Evolutionary conservation across 1,140 invertebrate genomes (phyloP).

Genomic region (Drosophila tsacasi): DNA sequence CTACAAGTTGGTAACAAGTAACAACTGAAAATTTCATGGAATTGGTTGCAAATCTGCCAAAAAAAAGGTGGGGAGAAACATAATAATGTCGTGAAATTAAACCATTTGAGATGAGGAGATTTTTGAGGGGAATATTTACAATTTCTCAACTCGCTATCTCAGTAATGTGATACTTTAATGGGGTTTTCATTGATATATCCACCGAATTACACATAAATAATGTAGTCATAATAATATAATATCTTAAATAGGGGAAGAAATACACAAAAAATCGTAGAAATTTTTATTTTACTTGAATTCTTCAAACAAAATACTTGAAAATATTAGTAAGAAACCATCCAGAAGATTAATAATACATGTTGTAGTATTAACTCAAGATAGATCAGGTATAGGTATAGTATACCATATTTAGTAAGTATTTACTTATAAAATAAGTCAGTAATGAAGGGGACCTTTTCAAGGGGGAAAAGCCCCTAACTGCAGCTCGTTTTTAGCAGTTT

Average conservation of each 20-base stretch:
- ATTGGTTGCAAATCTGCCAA: constrained; percentile 40
- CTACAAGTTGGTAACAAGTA: constrained; percentile 11
- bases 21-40: constrained; percentile 18
- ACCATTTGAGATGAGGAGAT: not conserved
- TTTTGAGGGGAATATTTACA: not conserved
- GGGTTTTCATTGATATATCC: not conserved
- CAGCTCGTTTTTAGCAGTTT: no score
- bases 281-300: not conserved
- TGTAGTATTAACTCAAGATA: no score
- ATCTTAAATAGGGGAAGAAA: not conserved
- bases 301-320: not conserved
- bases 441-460: no score
- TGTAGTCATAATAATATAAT: no score
- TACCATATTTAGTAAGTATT: no score
- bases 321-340: not conserved
- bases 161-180: not conserved
- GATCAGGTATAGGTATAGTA: no score
- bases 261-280: not conserved
- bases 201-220: not conserved
- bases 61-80: not conserved
- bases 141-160: not conserved
- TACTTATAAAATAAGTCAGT: no score
- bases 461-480: no score
- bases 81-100: constrained; percentile 5
- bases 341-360: no score